phyloP scores from a whole-genome alignment of 2,888 invertebrate species.

The Monopis laevigella region DNA sequence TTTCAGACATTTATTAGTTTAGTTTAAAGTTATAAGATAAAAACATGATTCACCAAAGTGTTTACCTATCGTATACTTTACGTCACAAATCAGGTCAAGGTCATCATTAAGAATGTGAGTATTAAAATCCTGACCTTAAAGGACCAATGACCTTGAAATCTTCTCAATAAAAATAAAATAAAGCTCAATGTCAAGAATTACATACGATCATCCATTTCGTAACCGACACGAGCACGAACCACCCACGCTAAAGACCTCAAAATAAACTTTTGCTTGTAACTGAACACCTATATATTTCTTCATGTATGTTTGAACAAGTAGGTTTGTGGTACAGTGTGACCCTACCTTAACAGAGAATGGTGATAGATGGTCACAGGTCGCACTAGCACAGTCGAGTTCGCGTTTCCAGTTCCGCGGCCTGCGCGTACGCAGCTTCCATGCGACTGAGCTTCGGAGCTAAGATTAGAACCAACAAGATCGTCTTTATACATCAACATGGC shows the following conservation, averaged over 20 bases:
- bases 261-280: conserved; percentile 58
- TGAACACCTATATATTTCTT: conserved; percentile 38
- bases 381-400: conserved; percentile 50
- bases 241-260: conserved; percentile 46
- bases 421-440: conserved; percentile 59
- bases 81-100: no score
- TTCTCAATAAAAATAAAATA: no score
- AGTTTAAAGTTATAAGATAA: no score
- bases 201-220: not conserved
- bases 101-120: no score
- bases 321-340: no score
- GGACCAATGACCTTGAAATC: no score
- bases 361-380: conserved; percentile 34
- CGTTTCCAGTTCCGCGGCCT: conserved; percentile 25
- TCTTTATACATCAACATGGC: conserved; percentile 14
- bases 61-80: no score
- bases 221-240: conserved; percentile 22
- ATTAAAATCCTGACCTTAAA: no score
- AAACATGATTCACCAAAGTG: no score
- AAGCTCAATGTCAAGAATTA: conserved; percentile 1
- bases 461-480: conserved; percentile 34
- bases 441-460: conserved; percentile 54
- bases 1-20: no score
- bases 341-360: conserved; percentile 7
- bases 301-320: conserved; percentile 9